These are phyloP conservation scores for Reticulitermes lucifugus DNA, from an alignment of 2,888 invertebrate genomes.

Conservation along the genomic window DNA sequence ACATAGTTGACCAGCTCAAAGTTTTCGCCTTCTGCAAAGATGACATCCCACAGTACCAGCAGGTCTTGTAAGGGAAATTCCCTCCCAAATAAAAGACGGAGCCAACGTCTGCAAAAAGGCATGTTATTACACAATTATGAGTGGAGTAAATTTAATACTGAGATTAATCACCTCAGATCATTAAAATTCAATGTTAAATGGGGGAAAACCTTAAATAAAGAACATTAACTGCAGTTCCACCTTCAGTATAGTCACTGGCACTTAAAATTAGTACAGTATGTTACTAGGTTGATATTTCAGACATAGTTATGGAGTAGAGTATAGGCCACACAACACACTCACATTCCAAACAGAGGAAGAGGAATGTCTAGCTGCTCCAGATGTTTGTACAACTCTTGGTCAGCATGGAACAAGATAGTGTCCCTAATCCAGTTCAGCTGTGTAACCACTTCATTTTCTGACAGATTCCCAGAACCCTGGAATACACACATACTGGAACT, in stretches of 20 bases:
- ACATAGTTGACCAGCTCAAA: slow-evolving; percentile 74
- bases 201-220: too few species aligned
- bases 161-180: too few species aligned
- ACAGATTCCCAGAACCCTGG: slow-evolving; percentile 22
- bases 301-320: too few species aligned
- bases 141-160: too few species aligned
- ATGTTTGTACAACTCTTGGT: slow-evolving; percentile 73
- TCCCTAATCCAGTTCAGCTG: slow-evolving; percentile 73
- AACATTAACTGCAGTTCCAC: too few species aligned
- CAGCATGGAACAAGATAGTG: slow-evolving; percentile 73
- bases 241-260: too few species aligned
- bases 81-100: slow-evolving; percentile 83
- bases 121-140: background rate
- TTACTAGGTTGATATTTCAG: too few species aligned
- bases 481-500: background rate
- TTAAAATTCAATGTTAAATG: too few species aligned
- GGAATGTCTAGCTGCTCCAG: slow-evolving; percentile 79
- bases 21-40: slow-evolving; percentile 77
- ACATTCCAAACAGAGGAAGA: slow-evolving; percentile 90
- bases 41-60: slow-evolving; percentile 84
- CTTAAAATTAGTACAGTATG: too few species aligned
- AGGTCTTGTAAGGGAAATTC: slow-evolving; percentile 85
- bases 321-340: slow-evolving; percentile 58
- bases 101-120: slow-evolving; percentile 76
- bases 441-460: slow-evolving; percentile 70